phyloP scores from a whole-genome alignment of 2,113 vertebrate genomes.

The Azemiops feae region DNA sequence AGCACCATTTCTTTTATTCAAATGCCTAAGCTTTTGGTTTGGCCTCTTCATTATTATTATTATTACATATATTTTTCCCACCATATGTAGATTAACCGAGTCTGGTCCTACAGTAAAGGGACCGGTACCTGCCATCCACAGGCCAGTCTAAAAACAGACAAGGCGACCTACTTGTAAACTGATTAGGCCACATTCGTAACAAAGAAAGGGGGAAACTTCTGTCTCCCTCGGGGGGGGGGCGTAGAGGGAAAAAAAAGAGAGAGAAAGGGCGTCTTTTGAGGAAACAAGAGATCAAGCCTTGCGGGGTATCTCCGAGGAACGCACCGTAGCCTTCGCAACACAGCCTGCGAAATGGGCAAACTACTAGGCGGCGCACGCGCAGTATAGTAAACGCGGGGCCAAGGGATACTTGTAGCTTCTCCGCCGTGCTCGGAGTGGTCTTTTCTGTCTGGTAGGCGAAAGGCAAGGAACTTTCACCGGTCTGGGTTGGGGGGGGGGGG shows the following conservation, averaged over 20 bases:
- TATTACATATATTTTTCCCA: background rate
- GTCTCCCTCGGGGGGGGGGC: constrained; percentile 33
- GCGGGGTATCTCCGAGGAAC: background rate
- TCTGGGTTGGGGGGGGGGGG: too few species aligned
- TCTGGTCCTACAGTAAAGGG: constrained; percentile 41
- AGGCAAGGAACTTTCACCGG: background rate
- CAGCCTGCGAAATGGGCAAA: background rate
- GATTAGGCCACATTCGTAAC: constrained; percentile 72
- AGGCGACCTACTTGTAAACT: constrained; percentile 66
- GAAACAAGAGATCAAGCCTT: background rate
- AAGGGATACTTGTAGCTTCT: background rate
- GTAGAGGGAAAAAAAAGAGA: background rate
- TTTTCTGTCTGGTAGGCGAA: too few species aligned
- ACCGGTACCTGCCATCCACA: constrained; percentile 70
- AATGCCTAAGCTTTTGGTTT: background rate
- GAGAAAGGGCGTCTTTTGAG: rapidly evolving
- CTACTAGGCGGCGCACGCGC: background rate
- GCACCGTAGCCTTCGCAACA: background rate
- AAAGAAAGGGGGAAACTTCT: constrained; percentile 62
- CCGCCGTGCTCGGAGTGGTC: background rate
- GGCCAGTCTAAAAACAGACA: constrained; percentile 61
- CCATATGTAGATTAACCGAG: background rate
- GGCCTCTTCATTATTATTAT: background rate
- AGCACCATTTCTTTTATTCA: background rate
- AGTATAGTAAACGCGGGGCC: background rate